phyloP scores from a whole-genome alignment of 2,797 vertebrate species.

The Halcyon smyrnensis region DNA sequence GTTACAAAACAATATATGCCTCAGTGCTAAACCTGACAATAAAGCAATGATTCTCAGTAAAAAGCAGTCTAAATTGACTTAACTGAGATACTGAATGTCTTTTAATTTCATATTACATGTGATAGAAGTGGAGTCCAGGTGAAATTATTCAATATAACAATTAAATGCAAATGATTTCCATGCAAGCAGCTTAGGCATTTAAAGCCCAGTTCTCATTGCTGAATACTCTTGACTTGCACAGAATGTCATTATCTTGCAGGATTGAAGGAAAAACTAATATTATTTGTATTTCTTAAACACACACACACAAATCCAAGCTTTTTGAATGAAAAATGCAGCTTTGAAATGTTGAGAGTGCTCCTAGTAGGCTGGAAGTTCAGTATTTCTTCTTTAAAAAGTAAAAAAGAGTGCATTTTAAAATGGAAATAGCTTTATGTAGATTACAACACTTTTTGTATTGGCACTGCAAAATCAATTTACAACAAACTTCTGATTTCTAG shows the following conservation, averaged over 20 bases:
- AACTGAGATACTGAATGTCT: neutral
- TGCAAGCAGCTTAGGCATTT: neutral
- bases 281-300: slow-evolving; percentile 49
- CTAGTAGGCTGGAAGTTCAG: neutral
- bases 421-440: neutral
- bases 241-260: neutral
- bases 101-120: neutral
- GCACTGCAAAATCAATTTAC: neutral
- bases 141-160: neutral
- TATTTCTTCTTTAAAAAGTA: neutral
- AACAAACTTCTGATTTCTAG: neutral
- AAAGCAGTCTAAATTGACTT: neutral
- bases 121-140: neutral
- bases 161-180: neutral
- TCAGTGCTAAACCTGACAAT: neutral
- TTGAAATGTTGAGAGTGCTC: slow-evolving; percentile 13
- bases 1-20: neutral
- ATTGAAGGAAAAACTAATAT: neutral
- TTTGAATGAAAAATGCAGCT: slow-evolving; percentile 9
- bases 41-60: neutral
- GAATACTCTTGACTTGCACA: neutral
- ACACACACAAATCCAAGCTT: neutral
- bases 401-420: neutral
- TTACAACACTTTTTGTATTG: neutral
- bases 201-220: neutral